These are phyloP conservation scores for Myathropa florea DNA, from an alignment of 2,888 invertebrate genomes.

Conservation along the genomic window DNA sequence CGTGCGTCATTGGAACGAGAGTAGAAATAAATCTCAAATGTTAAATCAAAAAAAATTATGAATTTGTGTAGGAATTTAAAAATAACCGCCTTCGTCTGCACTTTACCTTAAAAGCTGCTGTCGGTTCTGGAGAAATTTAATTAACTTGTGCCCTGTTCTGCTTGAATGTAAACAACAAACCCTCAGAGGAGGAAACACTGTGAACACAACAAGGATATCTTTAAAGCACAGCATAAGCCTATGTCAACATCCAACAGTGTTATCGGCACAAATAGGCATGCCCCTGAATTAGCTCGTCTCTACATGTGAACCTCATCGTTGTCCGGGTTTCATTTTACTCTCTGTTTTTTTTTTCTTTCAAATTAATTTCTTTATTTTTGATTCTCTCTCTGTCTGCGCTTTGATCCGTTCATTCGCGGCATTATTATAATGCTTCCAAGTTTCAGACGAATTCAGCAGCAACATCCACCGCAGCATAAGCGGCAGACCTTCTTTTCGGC, in stretches of 20 bases:
- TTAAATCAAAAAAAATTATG: no score
- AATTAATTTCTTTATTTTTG: constrained; percentile 62
- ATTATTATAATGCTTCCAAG: constrained; percentile 63
- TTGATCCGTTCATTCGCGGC: constrained; percentile 66
- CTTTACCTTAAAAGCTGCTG: no score
- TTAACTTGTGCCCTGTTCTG: background rate
- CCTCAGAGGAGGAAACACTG: background rate
- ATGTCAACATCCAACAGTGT: constrained; percentile 53
- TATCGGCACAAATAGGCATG: constrained; percentile 45
- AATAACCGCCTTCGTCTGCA: no score
- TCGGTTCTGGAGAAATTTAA: background rate
- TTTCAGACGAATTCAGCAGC: constrained; percentile 53
- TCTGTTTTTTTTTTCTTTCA: constrained; percentile 21
- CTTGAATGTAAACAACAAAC: background rate
- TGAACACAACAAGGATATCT: background rate
- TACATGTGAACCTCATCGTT: constrained; percentile 11
- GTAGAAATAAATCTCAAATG: background rate
- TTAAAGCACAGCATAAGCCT: constrained; percentile 5
- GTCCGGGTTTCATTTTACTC: background rate
- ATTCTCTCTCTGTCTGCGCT: constrained; percentile 38
- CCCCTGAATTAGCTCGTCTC: constrained; percentile 21
- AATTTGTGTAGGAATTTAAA: no score
- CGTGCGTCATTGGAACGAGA: no score
- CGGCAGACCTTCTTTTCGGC: constrained; percentile 62
- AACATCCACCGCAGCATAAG: background rate